These are phyloP conservation scores for Polyploca ridens DNA, from an alignment of 2,888 invertebrate species.

Conservation along the genomic window DNA sequence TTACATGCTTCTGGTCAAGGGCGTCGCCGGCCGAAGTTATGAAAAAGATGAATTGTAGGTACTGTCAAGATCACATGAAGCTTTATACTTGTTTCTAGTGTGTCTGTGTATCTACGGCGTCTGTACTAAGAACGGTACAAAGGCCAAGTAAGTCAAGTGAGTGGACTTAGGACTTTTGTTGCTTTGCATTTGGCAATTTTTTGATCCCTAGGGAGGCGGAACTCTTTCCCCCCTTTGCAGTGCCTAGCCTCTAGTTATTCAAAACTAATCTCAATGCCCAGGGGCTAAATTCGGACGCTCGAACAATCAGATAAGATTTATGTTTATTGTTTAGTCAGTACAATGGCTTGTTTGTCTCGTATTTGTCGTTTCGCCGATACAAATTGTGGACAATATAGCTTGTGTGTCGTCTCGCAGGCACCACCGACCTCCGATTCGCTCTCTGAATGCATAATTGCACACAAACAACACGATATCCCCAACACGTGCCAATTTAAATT, in stretches of 20 bases:
- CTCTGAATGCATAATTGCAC: conserved; percentile 33
- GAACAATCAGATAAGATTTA: conserved; percentile 44
- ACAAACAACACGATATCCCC: conserved; percentile 24
- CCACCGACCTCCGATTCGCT: conserved; percentile 17
- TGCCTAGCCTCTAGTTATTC: conserved; percentile 18
- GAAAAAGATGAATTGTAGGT: too few species aligned
- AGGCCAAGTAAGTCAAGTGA: too few species aligned
- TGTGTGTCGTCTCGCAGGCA: conserved; percentile 27
- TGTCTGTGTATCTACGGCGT: too few species aligned
- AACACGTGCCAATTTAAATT: conserved; percentile 15
- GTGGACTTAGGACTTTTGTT: too few species aligned
- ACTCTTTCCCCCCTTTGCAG: too few species aligned
- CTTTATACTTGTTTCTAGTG: too few species aligned
- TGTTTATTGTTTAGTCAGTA: conserved; percentile 42
- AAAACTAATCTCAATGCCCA: conserved; percentile 16
- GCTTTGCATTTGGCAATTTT: too few species aligned
- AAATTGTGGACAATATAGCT: conserved; percentile 15
- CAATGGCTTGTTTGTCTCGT: conserved; percentile 53
- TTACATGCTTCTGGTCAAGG: too few species aligned
- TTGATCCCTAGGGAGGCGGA: too few species aligned
- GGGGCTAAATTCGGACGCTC: conserved; percentile 20
- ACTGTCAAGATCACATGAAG: too few species aligned
- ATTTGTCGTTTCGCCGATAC: conserved; percentile 45
- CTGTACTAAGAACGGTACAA: too few species aligned
- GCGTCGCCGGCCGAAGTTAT: too few species aligned